These are phyloP conservation scores for Agapostemon virescens DNA, from an alignment of 2,888 invertebrate genomes.

Conservation along the genomic window DNA sequence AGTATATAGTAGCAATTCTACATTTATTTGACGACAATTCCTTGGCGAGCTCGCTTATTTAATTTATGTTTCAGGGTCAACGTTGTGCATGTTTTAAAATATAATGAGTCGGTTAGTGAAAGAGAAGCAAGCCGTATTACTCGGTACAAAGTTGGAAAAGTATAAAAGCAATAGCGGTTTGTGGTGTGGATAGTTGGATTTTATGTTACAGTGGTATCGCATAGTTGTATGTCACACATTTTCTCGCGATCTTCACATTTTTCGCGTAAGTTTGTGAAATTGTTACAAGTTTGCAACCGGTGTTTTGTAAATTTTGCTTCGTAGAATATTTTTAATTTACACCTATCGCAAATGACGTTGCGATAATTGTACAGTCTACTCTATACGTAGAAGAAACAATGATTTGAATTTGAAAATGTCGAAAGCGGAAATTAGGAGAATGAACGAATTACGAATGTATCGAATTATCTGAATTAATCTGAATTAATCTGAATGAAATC, in stretches of 20 bases:
- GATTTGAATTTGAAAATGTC: background rate
- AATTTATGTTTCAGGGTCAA: background rate
- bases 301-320: background rate
- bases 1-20: background rate
- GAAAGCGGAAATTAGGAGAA: background rate
- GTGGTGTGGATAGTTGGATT: background rate
- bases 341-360: too few species aligned
- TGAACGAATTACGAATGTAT: too few species aligned
- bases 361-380: background rate
- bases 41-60: background rate
- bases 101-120: background rate
- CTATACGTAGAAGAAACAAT: background rate
- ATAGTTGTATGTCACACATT: background rate
- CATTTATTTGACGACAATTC: background rate
- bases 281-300: background rate
- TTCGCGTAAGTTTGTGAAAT: background rate
- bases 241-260: background rate
- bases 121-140: background rate
- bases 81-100: background rate
- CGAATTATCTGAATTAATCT: too few species aligned
- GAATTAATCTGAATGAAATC: too few species aligned
- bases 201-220: background rate
- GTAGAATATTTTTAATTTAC: too few species aligned
- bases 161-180: background rate
- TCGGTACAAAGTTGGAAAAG: background rate